Evolutionary conservation across 1,140 invertebrate genomes (phyloP), one percentile per base, ranked within the genome.

Genomic region (Brachionus manjavacas): DNA sequence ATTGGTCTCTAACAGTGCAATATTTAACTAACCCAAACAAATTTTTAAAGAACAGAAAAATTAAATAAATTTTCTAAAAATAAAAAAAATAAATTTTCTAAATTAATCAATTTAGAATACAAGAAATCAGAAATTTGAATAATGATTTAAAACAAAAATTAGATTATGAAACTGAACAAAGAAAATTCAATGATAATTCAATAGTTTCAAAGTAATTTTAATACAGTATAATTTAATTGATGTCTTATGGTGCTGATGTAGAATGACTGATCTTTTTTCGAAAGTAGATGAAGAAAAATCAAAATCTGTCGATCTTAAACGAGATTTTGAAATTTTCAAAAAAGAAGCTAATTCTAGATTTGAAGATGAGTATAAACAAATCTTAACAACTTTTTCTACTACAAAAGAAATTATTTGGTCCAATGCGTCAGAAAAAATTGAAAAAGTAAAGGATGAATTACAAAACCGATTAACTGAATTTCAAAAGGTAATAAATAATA

Each of bases 391-490:
- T 4, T 6, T 81, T 14, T 60, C 64, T 16, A 52, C 64, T 39
- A 11, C 14, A 12, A 81, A 81, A 68, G 79, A 81, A 23, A 81
- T 31, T n/a, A 46, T 25, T 60, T 60, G 3, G n/a, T 23, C 23
- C 25, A 64, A 60, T 60, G 2, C 39, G 4, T 64, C 14, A 23
- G 79, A 81, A 16, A 60, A 68, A 64, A 23, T 64, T 1, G 79
- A 81, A 81, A 81, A 81, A 64, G 11, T 4, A 28, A 81, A 81
- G 25, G 31, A 81, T 6, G 79, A 81, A 1, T 14, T 60, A 12
- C 16, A 43, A 35, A 9, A 11, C 3, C 39, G 46, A 39, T 41
- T 81, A 43, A 68, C 7, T 16, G 49, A 81, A n/a, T 3, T 31
- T 3, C 52, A 81, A 81, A 66, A 43, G 20, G 78, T 78, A 70